phyloP scores from a whole-genome alignment of 2,888 invertebrate species.

The Sphaerophoria rueppellii region DNA sequence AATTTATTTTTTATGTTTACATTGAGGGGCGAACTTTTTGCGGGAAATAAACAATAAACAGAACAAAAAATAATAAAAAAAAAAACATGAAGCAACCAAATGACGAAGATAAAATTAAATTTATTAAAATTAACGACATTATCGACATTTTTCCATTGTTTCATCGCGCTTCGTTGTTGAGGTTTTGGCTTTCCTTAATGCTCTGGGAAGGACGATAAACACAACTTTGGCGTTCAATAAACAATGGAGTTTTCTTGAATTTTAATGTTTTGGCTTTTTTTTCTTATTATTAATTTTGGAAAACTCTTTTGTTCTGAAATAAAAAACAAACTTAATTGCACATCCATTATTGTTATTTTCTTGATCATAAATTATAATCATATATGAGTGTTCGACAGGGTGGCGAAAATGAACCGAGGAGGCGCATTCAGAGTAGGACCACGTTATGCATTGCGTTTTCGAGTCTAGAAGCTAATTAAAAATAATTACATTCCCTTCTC shows the following conservation, averaged over 20 bases:
- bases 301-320: neutral
- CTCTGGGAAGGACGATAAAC: conserved; percentile 15
- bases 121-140: conserved; percentile 40
- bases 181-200: neutral
- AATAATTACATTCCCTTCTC: conserved; percentile 70
- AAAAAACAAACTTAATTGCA: conserved; percentile 24
- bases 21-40: conserved; percentile 48
- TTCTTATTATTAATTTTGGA: conserved; percentile 16
- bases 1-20: conserved; percentile 5
- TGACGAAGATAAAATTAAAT: conserved; percentile 58
- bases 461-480: conserved; percentile 71
- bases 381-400: conserved; percentile 30
- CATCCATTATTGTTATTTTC: conserved; percentile 20
- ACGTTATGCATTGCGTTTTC: conserved; percentile 55
- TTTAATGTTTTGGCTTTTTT: conserved; percentile 18
- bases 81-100: conserved; percentile 61
- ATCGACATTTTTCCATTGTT: conserved; percentile 53
- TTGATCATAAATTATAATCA: conserved; percentile 48
- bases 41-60: conserved; percentile 39
- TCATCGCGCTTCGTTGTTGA: conserved; percentile 12
- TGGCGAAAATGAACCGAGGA: neutral
- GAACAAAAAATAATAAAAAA: conserved; percentile 30
- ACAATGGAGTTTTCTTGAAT: conserved; percentile 54
- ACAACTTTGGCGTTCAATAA: conserved; percentile 31
- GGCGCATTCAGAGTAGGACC: conserved; percentile 10